These are phyloP conservation scores for Hemichromis elongatus DNA, from an alignment of 2,113 vertebrate species.

Conservation along the genomic window DNA sequence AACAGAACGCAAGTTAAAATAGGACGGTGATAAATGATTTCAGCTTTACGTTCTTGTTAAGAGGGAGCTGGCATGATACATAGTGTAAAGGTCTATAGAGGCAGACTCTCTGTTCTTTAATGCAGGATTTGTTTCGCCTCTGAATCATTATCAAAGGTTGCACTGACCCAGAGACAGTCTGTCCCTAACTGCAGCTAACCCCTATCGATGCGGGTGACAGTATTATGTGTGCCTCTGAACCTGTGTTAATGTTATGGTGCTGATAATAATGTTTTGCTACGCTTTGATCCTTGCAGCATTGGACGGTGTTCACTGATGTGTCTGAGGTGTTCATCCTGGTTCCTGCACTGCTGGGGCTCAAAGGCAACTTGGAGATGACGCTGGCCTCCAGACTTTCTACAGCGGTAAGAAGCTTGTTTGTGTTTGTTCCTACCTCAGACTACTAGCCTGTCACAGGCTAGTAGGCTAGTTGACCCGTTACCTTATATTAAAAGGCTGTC, in stretches of 20 bases:
- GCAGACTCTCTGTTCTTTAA: not conserved
- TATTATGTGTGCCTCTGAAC: not conserved
- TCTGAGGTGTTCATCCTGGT: constrained; percentile 98
- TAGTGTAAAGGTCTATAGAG: not conserved
- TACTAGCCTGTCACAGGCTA: not conserved
- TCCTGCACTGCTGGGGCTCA: constrained; percentile 91
- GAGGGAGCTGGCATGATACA: not conserved
- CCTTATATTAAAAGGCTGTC: not conserved
- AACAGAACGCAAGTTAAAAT: not conserved
- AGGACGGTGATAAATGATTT: constrained; percentile 1
- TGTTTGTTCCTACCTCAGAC: not conserved
- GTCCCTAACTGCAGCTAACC: not conserved
- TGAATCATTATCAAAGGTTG: constrained; percentile 12
- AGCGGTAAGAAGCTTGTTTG: constrained; percentile 80
- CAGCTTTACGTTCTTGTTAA: not conserved
- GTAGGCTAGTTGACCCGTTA: no score
- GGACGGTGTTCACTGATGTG: constrained; percentile 93
- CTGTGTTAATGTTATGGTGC: not conserved
- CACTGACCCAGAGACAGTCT: not conserved
- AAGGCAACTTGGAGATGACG: constrained; percentile 99
- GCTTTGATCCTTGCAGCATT: constrained; percentile 79
- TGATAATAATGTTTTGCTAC: not conserved
- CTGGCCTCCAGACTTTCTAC: constrained; percentile 95
- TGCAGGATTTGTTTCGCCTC: not conserved
- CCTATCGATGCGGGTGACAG: not conserved